Conservation (phyloP, 2,888 invertebrate genomes). For the Azorinus chamasolen region DNA sequence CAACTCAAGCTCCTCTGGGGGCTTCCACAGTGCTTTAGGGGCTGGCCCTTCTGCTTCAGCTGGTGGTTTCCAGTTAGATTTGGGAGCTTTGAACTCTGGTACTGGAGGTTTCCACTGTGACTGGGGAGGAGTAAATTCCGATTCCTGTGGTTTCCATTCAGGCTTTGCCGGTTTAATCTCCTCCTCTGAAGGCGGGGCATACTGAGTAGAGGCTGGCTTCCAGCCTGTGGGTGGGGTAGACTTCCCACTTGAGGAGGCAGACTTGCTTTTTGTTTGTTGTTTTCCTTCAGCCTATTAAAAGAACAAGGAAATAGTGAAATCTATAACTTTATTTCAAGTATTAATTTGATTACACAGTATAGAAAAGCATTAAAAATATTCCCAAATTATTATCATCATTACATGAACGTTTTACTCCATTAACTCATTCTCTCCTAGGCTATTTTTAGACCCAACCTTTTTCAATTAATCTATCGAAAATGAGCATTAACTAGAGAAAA, state of each 20-base stretch:
- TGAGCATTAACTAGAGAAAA: too few species aligned
- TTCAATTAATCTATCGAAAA: too few species aligned
- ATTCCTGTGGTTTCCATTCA: conserved; percentile 56
- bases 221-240: conserved; percentile 50
- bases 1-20: conserved; percentile 13
- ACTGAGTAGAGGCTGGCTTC: conserved; percentile 52
- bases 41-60: neutral
- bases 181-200: conserved; percentile 30
- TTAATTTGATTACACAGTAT: too few species aligned
- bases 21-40: conserved; percentile 34
- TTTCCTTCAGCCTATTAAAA: neutral
- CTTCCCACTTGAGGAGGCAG: conserved; percentile 15
- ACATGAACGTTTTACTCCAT: too few species aligned
- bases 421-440: too few species aligned
- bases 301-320: neutral
- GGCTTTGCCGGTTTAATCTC: conserved; percentile 51
- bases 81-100: conserved; percentile 54
- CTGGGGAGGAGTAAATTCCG: conserved; percentile 53
- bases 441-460: too few species aligned
- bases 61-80: conserved; percentile 46
- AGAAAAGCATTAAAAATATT: too few species aligned
- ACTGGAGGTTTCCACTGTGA: conserved; percentile 58
- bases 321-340: too few species aligned
- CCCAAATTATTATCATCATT: too few species aligned
- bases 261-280: conserved; percentile 14